Evolutionary conservation across 2,888 invertebrate species (phyloP).

Genomic region (Brachyptera putata): DNA sequence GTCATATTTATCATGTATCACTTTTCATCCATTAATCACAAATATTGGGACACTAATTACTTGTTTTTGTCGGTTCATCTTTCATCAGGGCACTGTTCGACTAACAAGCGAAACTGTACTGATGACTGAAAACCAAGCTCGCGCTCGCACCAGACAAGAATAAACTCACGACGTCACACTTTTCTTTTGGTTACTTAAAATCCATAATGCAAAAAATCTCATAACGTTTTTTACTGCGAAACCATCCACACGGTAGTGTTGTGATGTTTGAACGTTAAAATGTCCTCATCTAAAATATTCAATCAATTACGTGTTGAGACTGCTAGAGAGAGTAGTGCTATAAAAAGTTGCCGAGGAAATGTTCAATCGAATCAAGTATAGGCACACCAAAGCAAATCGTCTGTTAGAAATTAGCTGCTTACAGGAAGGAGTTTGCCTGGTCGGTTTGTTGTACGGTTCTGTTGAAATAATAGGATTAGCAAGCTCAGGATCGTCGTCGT

Average conservation of each 20-base stretch:
- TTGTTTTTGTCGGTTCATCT: constrained; percentile 18
- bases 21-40: constrained; percentile 21
- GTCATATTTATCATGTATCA: constrained; percentile 3
- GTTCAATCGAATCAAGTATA: not conserved
- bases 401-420: not conserved
- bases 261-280: not conserved
- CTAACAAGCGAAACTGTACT: not conserved
- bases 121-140: not conserved
- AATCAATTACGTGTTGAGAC: not conserved
- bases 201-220: not conserved
- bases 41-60: constrained; percentile 20
- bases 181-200: not conserved
- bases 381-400: not conserved
- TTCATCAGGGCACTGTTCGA: constrained; percentile 15
- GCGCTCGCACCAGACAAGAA: not conserved
- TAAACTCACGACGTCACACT: no score
- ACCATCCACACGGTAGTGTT: not conserved
- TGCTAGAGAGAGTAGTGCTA: not conserved
- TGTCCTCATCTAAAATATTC: not conserved
- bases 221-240: not conserved
- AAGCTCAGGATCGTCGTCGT: no score
- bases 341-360: not conserved
- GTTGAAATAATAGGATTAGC: not conserved
- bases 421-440: not conserved
- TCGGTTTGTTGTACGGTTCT: not conserved